Conservation (phyloP, 2,797 vertebrate species). For the Eleutherodactylus coqui region DNA sequence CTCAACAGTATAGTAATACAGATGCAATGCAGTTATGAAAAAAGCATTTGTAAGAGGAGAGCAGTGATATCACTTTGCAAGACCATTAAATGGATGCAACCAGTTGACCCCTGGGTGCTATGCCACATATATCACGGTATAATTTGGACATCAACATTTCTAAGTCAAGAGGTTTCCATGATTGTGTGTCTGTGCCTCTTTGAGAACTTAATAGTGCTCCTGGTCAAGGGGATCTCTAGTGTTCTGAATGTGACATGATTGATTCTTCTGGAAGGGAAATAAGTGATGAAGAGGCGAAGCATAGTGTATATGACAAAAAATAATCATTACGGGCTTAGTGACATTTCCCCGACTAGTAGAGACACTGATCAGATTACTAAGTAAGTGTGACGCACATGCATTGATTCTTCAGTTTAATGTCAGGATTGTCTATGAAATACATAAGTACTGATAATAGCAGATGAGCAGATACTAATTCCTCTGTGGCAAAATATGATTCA, state of each 20-base stretch:
- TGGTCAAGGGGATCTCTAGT: not conserved
- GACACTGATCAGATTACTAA: slow-evolving; percentile 11
- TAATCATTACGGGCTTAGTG: not conserved
- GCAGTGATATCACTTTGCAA: not conserved
- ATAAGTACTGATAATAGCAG: not conserved
- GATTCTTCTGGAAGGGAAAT: not conserved
- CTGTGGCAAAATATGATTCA: slow-evolving; percentile 25
- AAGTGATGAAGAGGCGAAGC: not conserved
- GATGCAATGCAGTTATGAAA: not conserved
- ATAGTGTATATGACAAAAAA: not conserved
- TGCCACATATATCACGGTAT: not conserved
- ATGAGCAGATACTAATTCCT: slow-evolving; percentile 25
- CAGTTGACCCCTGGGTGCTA: not conserved
- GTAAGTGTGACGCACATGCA: slow-evolving; percentile 1
- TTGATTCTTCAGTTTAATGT: slow-evolving; percentile 15
- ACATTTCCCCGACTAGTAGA: slow-evolving; percentile 5
- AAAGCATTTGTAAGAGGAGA: not conserved
- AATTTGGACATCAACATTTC: not conserved
- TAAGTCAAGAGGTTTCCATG: slow-evolving; percentile 9
- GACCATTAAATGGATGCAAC: not conserved
- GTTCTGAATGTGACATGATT: not conserved
- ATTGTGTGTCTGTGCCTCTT: not conserved
- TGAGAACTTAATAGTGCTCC: not conserved
- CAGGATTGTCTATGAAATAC: slow-evolving; percentile 18
- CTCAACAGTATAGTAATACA: not conserved